Base-by-base conservation (phyloP, 1,140 invertebrate genomes). In the Aphaenogaster floridana region DNA sequence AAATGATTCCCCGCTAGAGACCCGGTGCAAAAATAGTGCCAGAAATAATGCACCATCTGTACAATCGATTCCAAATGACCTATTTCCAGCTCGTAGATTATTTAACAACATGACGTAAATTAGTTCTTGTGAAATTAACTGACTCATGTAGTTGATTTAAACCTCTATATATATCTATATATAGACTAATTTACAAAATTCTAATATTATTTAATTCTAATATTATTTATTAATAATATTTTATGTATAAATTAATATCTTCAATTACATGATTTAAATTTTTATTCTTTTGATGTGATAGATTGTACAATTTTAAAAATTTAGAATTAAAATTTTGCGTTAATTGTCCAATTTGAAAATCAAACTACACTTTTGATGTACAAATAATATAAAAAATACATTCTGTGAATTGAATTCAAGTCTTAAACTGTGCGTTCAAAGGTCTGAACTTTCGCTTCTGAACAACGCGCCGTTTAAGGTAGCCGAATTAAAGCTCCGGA, bases 51-150 rank as follows among this genome's bases (percentile, higher is more conserved):
- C 42, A 78, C 4, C 21, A 50, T 74, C 8, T 45, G 17, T 48
- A 28, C 11, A 13, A 39, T 54, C 63, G 36, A 69, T 81, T 42
- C 8, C 21, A 54, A 48, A 42, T 69, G 36, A 39, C n/a, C 48
- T 8, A 80, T 34, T 80, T 81, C 5, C n/a, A 36, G 6, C 52
- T 57, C 11, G 34, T 57, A 9, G 7, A 59, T 48, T 83, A 74
- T 83, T 74, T 83, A n/a, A 57, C 15, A 59, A 21, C 1, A 72
- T 13, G 1, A 72, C 13, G 52, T 48, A 6, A 80, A 69, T 13
- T 57, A 52, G 34, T 48, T 1, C 0, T 15, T 59, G 9, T 36
- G 3, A 72, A 83, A 68, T 54, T 54, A 72, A 72, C n/a, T 4
- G 64, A 42, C 39, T 64, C 5, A 48, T 48, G 28, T n/a, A 42